A percentile compares a stretch with the other conserved stretches of the same genome.
Evolutionary conservation across 2,888 invertebrate species (phyloP).

Genomic region (Phytoseiulus persimilis): DNA sequence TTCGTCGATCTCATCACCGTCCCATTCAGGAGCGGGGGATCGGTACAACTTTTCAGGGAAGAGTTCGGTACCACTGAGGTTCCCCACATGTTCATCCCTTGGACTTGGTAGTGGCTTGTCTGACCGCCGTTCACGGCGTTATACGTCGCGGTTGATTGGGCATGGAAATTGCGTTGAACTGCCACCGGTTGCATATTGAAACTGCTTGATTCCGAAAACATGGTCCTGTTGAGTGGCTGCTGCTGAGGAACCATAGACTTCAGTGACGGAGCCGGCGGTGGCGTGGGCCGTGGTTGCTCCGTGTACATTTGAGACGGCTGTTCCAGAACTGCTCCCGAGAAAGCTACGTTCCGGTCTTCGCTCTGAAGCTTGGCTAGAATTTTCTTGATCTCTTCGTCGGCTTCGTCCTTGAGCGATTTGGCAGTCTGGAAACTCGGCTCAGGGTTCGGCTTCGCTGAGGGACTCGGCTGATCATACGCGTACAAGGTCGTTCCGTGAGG

Average conservation of each 20-base stretch:
- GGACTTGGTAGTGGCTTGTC: background rate
- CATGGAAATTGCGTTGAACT: background rate
- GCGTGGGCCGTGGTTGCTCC: background rate
- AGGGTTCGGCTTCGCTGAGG: background rate
- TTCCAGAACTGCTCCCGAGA: background rate
- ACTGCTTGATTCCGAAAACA: background rate
- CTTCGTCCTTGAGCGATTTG: conserved; percentile 33
- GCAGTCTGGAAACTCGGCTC: background rate
- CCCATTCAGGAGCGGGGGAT: background rate
- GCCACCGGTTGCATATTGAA: background rate
- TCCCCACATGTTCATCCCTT: background rate
- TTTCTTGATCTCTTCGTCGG: conserved; percentile 23
- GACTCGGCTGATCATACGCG: background rate
- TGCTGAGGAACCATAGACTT: background rate
- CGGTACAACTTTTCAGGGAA: background rate
- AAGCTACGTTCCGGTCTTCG: conserved; percentile 9
- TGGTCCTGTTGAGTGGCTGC: background rate
- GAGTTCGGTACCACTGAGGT: background rate
- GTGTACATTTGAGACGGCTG: background rate
- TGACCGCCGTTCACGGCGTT: background rate
- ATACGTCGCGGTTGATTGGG: background rate
- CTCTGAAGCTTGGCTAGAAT: conserved; percentile 34
- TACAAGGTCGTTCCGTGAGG: background rate
- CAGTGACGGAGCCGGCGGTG: background rate
- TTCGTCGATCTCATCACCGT: background rate